Evolutionary conservation across 2,888 invertebrate genomes (phyloP), one percentile per base, ranked within the genome.

Genomic region (Cheilosia urbana): DNA sequence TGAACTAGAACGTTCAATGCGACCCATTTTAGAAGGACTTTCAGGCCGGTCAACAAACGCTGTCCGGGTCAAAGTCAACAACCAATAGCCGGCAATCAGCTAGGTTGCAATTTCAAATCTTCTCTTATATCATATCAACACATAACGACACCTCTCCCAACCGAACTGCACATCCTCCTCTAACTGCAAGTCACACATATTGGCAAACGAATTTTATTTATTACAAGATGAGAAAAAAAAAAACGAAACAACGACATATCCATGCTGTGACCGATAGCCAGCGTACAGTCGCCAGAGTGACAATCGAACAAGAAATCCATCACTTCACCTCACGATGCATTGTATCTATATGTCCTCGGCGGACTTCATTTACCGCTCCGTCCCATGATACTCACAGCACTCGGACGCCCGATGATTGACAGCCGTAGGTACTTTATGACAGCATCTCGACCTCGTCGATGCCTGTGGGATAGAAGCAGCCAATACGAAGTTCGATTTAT

Each of bases 281-380:
- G 55, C 65, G 24, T 15, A 58, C 73, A 51, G 37, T 51, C 63
- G 42, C 27, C 19, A 45, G 60, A 83, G 68, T 78, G 83, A 68
- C 83, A 72, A 68, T 55, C 82, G 78, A 66, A 72, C 78, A 79
- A 68, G 72, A 83, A 83, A 83, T 78, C 79, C 83, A 78, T 78
- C 83, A 83, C 83, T 68, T 83, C 49, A 72, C 37, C 62, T 78
- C 72, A 55, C 60, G 55, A 47, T 69, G 77, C 19, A 40, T 27
- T 58, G 63, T 71, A 37, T 37, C 13, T 37, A 13, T 37, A 49
- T 68, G 83, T 83, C 83, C 73, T 83, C 83, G 83, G 47, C 21
- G 83, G 78, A 78, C 78, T 78, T 78, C 78, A 83, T 83, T 83
- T 78, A 55, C 77, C 58, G 71, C 71, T 60, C 78, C 60, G 66